Evolutionary conservation across 2,888 invertebrate genomes (phyloP), one percentile per base, ranked within the genome.

Genomic region (Selenia dentaria): DNA sequence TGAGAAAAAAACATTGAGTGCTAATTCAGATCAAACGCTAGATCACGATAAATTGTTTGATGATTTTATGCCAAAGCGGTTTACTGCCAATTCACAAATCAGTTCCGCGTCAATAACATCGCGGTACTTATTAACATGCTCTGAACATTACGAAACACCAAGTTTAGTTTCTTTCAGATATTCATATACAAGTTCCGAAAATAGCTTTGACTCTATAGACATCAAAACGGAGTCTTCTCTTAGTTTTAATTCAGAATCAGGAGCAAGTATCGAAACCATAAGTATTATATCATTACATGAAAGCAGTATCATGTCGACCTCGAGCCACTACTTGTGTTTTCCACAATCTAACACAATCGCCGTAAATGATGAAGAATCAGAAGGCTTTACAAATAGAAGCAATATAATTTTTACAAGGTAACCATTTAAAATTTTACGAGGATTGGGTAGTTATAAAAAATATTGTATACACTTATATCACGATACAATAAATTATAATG

Each of bases 201-300:
- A 62, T 32, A 78, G 69, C 42, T 53, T 59, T 5, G 57, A 64
- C 37, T 70, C 78, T 6, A 26, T 64, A 5, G 32, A 70, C 6
- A 29, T 67, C 18, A 67, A 64, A 51, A 73, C 69, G 29, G 66
- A 74, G 22, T 68, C 68, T 0, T 74, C 74, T 1, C 38, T 77
- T 9, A 60, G 63, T 40, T 65, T 79, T 26, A 49, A 59, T 6
- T 54, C 66, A 5, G 56, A 20, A 9, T 29, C 50, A 2, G 57
- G 49, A 24, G 50, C 54, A 6, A 59, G 48, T 27, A 31, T 57
- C 6, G 45, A 45, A 8, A 63, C 57, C 5, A 54, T 64, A 16
- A 74, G 74, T 44, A 39, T 67, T 1, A 53, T 67, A 25, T 74
- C 75, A 4, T 42, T 61, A 6, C 50, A 60, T n/a, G 54, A 56